These are phyloP conservation scores for Molossus alvarezi DNA, from an alignment of 2,797 vertebrate species.

Conservation along the genomic window DNA sequence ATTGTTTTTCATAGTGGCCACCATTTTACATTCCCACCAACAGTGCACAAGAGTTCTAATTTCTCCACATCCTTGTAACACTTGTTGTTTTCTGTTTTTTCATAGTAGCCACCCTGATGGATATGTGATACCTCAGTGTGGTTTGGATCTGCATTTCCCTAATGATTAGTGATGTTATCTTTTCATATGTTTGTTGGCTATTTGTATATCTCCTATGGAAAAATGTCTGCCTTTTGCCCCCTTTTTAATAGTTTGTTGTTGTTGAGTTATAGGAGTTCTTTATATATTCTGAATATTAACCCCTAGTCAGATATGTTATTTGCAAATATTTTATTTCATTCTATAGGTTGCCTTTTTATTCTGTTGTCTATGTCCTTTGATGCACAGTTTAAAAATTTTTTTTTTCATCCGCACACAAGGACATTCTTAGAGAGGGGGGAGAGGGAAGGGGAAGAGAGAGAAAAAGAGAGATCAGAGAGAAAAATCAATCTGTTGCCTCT, in stretches of 20 bases:
- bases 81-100: background rate
- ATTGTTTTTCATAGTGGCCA: background rate
- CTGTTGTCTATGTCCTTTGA: background rate
- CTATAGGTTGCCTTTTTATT: background rate
- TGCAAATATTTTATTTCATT: background rate
- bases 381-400: background rate
- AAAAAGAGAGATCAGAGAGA: too few relatives aligned
- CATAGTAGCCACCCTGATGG: background rate
- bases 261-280: slow-evolving; percentile 7
- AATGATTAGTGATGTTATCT: slow-evolving; percentile 1
- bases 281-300: background rate
- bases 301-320: background rate
- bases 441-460: too few relatives aligned
- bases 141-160: background rate
- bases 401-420: too few relatives aligned
- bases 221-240: background rate
- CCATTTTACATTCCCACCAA: background rate
- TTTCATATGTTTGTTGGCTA: background rate
- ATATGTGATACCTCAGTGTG: background rate
- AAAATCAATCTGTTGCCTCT: too few relatives aligned
- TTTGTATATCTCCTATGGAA: background rate
- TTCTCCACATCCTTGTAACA: background rate
- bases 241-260: background rate
- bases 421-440: too few relatives aligned
- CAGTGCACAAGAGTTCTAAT: background rate